phyloP scores from a whole-genome alignment of 1,140 invertebrate species.

The Trichomalopsis sarcophagae region DNA sequence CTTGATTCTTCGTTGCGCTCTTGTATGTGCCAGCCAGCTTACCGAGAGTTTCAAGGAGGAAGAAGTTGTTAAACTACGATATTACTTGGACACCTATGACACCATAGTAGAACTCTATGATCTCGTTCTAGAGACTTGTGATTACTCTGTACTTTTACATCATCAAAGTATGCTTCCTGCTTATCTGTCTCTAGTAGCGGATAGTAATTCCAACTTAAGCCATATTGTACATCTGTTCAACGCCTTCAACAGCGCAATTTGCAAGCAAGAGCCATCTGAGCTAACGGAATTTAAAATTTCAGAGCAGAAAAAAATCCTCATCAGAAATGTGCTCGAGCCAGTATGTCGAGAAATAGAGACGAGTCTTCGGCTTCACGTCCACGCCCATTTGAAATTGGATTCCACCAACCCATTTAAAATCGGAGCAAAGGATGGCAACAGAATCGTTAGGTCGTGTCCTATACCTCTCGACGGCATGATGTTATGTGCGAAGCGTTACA shows the following conservation, averaged over 20 bases:
- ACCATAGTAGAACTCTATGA: conserved; percentile 65
- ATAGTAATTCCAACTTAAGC: conserved; percentile 63
- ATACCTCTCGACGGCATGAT: conserved; percentile 62
- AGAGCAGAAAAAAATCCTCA: conserved; percentile 61
- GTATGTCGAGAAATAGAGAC: conserved; percentile 92
- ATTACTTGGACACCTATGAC: conserved; percentile 69
- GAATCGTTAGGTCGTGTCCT: conserved; percentile 62
- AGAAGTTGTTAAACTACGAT: conserved; percentile 64
- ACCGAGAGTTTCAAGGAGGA: conserved; percentile 70
- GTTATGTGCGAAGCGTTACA: conserved; percentile 62
- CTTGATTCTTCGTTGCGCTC: conserved; percentile 76
- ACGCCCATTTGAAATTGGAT: conserved; percentile 91
- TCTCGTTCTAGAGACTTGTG: conserved; percentile 61
- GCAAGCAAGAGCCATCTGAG: conserved; percentile 59
- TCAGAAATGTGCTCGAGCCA: conserved; percentile 81
- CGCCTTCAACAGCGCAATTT: conserved; percentile 67
- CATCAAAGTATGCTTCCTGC: conserved; percentile 72
- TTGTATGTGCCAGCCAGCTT: conserved; percentile 75
- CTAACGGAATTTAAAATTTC: conserved; percentile 57
- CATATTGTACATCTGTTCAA: conserved; percentile 67
- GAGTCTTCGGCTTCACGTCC: conserved; percentile 91
- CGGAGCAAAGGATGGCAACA: conserved; percentile 68
- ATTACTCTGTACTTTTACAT: conserved; percentile 69
- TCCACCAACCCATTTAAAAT: conserved; percentile 85
- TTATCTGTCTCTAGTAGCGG: conserved; percentile 63